Evolutionary conservation across 2,888 invertebrate genomes (phyloP), one percentile per base, ranked within the genome.

Genomic region (Dione juno): DNA sequence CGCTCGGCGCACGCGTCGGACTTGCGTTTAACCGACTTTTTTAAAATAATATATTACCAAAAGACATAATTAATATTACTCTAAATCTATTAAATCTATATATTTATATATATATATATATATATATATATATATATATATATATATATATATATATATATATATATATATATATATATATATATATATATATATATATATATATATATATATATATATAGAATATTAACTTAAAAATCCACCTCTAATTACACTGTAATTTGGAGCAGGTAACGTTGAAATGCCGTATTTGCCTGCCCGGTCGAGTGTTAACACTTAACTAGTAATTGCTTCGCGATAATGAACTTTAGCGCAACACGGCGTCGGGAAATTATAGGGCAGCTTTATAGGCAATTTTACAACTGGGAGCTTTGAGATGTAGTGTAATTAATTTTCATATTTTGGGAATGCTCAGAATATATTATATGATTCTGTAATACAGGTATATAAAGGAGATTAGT

Each of bases 281-380:
- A 43, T 53, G 16, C 63, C 50, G 19, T 69, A 72, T 72, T 72
- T 72, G 37, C 52, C 37, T 65, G 65, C 69, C 65, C 65, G 57
- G 72, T 74, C 72, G 77, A 79, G 69, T 71, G 80, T 80, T 79
- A 78, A 79, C 72, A 79, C 71, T 71, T 73, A 78, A 73, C 65
- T 37, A 68, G 50, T 67, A 85, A 87, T 87, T 86, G 84, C 80
- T 79, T 72, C 72, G 78, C 79, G 78, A 79, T 87, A 86, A 87
- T 87, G 80, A 84, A 82, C 81, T 85, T 83, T 79, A 79, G 77
- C 76, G 71, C 67, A 70, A 74, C 74, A 73, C 69, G 74, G 66
- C 72, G 71, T 73, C 63, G 76, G 77, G 76, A 80, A 78, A 81
- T 81, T 79, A 82, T 78, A 76, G 76, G 43, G 14, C 64, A 61